Conservation (phyloP, 1,140 invertebrate species). For the Heterodera schachtii region DNA sequence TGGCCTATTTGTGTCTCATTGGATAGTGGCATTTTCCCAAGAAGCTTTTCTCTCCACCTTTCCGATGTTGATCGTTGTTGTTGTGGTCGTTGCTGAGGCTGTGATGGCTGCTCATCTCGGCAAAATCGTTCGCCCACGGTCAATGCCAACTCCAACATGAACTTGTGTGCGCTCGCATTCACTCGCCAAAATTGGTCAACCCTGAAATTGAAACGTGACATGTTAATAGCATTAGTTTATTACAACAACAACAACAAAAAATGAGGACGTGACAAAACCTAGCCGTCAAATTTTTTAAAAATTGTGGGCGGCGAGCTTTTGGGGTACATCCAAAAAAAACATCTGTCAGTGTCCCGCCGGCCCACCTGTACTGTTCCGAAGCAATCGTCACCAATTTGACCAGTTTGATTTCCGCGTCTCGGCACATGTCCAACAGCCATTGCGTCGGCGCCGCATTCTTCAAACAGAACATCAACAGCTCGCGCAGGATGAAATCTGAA, state of each 20-base stretch:
- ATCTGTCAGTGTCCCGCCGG: background rate
- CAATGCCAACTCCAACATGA: slow-evolving; percentile 34
- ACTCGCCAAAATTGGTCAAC: slow-evolving; percentile 41
- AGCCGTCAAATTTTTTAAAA: no score
- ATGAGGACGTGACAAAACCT: no score
- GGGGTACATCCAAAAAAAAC: no score
- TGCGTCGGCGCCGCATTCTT: slow-evolving; percentile 26
- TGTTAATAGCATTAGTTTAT: no score
- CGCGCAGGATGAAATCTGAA: slow-evolving; percentile 42
- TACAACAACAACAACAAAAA: no score
- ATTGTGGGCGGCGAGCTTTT: background rate
- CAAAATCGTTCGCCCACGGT: background rate
- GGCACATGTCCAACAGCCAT: slow-evolving; percentile 40
- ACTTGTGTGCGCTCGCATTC: slow-evolving; percentile 36
- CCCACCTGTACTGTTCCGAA: slow-evolving; percentile 39
- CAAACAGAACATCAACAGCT: slow-evolving; percentile 36
- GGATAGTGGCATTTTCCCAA: no score
- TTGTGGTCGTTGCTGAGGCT: background rate
- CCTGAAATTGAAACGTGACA: background rate
- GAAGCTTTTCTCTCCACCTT: background rate
- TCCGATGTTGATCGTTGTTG: background rate
- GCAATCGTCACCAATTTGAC: slow-evolving; percentile 25
- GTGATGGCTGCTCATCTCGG: background rate
- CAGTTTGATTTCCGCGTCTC: slow-evolving; percentile 31
- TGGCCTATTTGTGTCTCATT: no score